Conservation (phyloP, 1,140 invertebrate species). For the Drosophila navojoa region DNA sequence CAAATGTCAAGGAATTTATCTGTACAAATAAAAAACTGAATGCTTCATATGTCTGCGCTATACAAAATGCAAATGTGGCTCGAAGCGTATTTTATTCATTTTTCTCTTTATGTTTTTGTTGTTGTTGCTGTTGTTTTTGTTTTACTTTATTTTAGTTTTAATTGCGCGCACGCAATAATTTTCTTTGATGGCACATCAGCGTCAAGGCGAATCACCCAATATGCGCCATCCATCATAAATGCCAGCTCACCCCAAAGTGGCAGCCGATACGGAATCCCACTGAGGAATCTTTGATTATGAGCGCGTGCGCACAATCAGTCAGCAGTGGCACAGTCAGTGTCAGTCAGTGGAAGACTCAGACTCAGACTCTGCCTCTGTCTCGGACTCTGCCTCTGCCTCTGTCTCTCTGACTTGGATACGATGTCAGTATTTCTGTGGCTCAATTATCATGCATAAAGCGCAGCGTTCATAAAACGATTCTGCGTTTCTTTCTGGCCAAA, state of each 20-base stretch:
- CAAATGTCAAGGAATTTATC: slow-evolving; percentile 3
- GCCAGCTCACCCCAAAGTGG: slow-evolving; percentile 40
- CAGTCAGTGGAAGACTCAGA: slow-evolving; percentile 22
- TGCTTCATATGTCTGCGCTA: slow-evolving; percentile 1
- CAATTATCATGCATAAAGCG: slow-evolving; percentile 72
- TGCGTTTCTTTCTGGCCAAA: slow-evolving; percentile 67
- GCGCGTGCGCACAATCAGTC: slow-evolving; percentile 77
- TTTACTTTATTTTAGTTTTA: slow-evolving; percentile 78
- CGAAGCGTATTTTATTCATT: slow-evolving; percentile 3
- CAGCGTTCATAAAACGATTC: slow-evolving; percentile 74
- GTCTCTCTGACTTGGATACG: slow-evolving; percentile 24
- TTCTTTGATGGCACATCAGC: slow-evolving; percentile 79
- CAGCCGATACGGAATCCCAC: slow-evolving; percentile 15
- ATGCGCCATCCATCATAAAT: slow-evolving; percentile 78
- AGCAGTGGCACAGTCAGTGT: slow-evolving; percentile 24
- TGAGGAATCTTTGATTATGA: slow-evolving; percentile 71
- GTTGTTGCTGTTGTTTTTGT: slow-evolving; percentile 31
- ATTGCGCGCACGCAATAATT: slow-evolving; percentile 80
- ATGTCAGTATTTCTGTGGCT: slow-evolving; percentile 13
- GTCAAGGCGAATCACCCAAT: slow-evolving; percentile 74
- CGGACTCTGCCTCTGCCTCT: slow-evolving; percentile 26
- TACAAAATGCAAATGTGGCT: slow-evolving; percentile 23
- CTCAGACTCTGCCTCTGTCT: not conserved
- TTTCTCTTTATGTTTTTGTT: too few species aligned
- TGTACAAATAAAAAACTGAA: slow-evolving; percentile 2